Evolutionary conservation across 1,140 invertebrate genomes (phyloP).

Genomic region (Cherax destructor): DNA sequence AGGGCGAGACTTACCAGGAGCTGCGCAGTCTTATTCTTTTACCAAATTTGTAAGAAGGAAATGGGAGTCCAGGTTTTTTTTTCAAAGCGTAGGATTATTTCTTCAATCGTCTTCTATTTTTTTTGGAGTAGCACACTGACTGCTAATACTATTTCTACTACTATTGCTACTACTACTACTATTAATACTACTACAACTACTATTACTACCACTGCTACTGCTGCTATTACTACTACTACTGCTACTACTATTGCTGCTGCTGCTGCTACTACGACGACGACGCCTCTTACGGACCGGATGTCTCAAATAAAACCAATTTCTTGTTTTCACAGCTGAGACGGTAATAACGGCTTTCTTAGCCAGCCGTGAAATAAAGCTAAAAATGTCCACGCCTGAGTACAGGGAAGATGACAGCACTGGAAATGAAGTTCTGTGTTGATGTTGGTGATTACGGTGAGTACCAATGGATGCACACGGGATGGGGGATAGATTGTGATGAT

Average conservation of each 20-base stretch:
- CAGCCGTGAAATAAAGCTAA: background rate
- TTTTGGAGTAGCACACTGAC: background rate
- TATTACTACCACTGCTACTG: background rate
- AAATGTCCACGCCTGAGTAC: background rate
- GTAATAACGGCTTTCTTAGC: conserved; percentile 22
- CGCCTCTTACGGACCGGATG: background rate
- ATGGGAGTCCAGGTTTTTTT: background rate
- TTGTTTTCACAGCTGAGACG: conserved; percentile 33
- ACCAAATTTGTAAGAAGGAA: background rate
- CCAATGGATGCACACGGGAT: too few relatives aligned
- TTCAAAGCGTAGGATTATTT: too few relatives aligned
- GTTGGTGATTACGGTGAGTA: background rate
- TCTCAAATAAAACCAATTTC: conserved; percentile 36
- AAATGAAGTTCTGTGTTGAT: background rate
- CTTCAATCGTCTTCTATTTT: too few relatives aligned
- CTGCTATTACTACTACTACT: background rate
- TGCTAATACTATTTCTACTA: background rate
- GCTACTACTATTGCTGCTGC: background rate
- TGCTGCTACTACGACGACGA: background rate
- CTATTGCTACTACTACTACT: background rate
- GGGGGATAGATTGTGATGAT: too few relatives aligned
- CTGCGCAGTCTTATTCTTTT: background rate
- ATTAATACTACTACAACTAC: too few relatives aligned
- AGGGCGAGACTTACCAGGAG: background rate
- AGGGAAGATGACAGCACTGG: background rate